Percentiles rank a stretch among this genome's conserved stretches.
Conservation (phyloP, 30 jellyfish, hydroid and myxozoan species). For the Turritopsis dohrnii region DNA sequence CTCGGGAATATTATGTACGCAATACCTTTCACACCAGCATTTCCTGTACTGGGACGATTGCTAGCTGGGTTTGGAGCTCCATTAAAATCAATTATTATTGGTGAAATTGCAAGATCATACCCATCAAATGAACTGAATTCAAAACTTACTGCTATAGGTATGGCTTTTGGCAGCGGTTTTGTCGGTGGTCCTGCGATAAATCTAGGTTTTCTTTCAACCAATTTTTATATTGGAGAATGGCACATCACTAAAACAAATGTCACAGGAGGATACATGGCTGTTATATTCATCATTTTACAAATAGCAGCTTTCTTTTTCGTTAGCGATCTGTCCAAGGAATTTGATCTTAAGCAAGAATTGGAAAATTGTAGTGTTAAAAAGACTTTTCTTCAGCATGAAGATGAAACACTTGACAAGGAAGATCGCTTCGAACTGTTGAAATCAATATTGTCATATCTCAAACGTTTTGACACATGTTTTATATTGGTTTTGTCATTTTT, state of each 20-base stretch:
- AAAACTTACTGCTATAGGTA: constrained; percentile 23
- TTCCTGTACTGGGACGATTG: constrained; percentile 34
- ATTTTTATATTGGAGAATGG: constrained; percentile 4
- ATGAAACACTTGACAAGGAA: not conserved
- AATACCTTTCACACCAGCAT: constrained; percentile 26
- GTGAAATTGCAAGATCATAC: constrained; percentile 46
- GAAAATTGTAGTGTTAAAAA: not conserved
- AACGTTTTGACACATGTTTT: not conserved
- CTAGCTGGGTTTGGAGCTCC: constrained; percentile 43
- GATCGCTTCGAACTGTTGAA: not conserved
- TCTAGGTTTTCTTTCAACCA: not conserved
- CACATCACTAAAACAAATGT: constrained; percentile 36
- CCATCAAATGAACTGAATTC: constrained; percentile 35
- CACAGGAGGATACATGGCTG: constrained; percentile 5
- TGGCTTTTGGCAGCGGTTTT: constrained; percentile 16
- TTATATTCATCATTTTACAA: constrained; percentile 17
- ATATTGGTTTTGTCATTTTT: not conserved
- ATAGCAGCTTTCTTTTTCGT: constrained; percentile 16
- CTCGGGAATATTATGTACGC: constrained; percentile 33
- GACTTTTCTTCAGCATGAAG: not conserved
- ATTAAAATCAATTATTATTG: constrained; percentile 28
- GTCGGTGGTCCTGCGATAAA: constrained; percentile 38
- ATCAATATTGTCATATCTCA: not conserved
- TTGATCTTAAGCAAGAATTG: constrained; percentile 23
- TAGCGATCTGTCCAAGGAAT: constrained; percentile 32